Base-by-base conservation (phyloP, 2,113 vertebrate genomes). In the Edolisoma coerulescens region DNA sequence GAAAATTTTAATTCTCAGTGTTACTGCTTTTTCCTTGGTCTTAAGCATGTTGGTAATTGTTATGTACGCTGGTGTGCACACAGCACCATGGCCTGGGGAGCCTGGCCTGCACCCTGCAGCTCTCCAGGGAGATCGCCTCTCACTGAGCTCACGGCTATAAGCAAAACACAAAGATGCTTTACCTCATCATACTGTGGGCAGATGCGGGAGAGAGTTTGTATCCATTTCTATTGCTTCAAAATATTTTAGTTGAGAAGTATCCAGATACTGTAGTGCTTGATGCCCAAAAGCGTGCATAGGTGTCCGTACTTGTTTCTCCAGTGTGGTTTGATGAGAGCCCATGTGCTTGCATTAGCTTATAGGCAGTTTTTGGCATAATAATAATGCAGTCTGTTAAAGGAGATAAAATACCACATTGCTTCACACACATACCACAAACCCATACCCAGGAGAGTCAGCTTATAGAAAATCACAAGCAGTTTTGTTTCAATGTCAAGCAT, bases 201-300 rank as follows among this genome's bases (percentile, higher is more conserved):
- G 15, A 17, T 37, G 11, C 8, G 10, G 4, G 22, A 82, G 24
- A 79, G 6, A 17, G 6, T 47, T 79, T 91, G 8, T n/a, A 23
- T 45, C 83, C 54, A 2, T 75, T 87, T 79, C 52, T 76, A 7
- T 26, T 53, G 30, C 42, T 67, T n/a, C 5, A 49, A 60, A 91
- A 37, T 79, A 49, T 32, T 91, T 73, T 9, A 49, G 16, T 54
- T 70, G 64, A 59, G 44, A 75, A 41, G 7, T 64, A 33, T 54
- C 35, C n/a, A 37, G 47, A 68, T 71, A 23, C 35, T 47, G 26
- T 41, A 61, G 50, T 59, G 13, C 35, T 85, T 90, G 39, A 18
- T 42, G 33, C 73, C 56, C 61, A 22, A 4, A 71, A 45, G 16
- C 42, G 8, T 44, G 2, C 1, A 0, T 16, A n/a, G 9, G 5